Conservation (phyloP, 2,113 vertebrate species). For the Menura novaehollandiae region DNA sequence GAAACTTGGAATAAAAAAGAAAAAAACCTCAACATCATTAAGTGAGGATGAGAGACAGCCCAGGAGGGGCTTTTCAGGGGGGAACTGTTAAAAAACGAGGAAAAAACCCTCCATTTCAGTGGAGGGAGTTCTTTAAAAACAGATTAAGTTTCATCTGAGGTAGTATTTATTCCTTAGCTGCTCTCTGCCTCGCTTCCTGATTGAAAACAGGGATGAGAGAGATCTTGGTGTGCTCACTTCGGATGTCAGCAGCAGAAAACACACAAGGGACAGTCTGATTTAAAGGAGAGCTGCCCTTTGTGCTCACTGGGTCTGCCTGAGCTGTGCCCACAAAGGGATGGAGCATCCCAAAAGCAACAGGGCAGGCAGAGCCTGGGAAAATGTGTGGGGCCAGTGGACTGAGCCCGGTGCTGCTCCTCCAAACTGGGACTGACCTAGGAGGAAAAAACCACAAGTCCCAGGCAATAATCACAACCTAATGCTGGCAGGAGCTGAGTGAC, state of each 20-base stretch:
- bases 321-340: neutral
- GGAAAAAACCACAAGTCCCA: fast-evolving
- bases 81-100: neutral
- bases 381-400: neutral
- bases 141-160: slow-evolving; percentile 32
- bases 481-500: neutral
- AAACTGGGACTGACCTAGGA: neutral
- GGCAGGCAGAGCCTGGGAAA: neutral
- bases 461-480: neutral
- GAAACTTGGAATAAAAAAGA: neutral
- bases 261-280: fast-evolving
- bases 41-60: neutral
- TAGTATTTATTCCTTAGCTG: neutral
- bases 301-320: fast-evolving
- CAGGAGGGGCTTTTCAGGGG: neutral
- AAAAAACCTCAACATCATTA: neutral
- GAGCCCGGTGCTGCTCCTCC: neutral
- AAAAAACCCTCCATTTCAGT: neutral
- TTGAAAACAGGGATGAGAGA: neutral
- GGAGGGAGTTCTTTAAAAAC: slow-evolving; percentile 13
- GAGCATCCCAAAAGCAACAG: neutral
- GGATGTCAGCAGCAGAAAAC: neutral
- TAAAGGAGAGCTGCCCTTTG: neutral
- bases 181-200: neutral
- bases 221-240: neutral